These are phyloP conservation scores for Marmota flaviventris DNA, from an alignment of 2,113 vertebrate genomes.

Conservation along the genomic window DNA sequence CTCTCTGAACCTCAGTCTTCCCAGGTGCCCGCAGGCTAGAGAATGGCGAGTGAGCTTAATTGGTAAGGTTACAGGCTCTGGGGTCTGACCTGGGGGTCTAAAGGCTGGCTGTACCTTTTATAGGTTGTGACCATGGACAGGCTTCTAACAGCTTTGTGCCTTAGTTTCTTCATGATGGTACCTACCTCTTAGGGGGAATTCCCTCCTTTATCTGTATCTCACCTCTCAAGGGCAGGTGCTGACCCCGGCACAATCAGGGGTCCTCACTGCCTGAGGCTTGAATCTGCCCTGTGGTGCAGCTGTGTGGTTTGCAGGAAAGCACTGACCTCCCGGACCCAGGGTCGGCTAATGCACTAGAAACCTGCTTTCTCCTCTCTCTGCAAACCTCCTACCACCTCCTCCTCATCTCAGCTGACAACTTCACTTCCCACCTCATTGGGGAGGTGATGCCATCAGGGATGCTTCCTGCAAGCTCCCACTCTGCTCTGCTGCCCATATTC, in stretches of 20 bases:
- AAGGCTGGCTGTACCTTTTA: neutral
- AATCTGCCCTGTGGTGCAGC: neutral
- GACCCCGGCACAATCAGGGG: neutral
- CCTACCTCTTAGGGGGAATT: neutral
- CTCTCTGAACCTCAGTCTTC: neutral
- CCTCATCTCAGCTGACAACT: accelerated
- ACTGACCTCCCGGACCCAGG: neutral
- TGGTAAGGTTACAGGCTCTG: neutral
- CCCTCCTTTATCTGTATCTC: neutral
- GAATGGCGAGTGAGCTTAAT: neutral
- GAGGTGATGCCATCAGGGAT: neutral
- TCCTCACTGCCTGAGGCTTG: neutral
- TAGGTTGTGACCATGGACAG: neutral
- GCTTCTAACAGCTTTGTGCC: neutral
- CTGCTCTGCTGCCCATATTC: neutral
- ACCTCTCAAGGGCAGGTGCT: neutral
- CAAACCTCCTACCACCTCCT: neutral
- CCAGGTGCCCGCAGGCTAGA: neutral
- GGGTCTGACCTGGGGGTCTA: neutral
- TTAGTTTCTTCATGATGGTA: neutral
- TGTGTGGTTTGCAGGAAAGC: neutral
- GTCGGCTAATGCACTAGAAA: neutral
- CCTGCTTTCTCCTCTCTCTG: neutral
- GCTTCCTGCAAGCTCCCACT: neutral
- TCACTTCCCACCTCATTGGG: neutral